Percentiles rank a stretch among this genome's conserved stretches.
phyloP scores from a whole-genome alignment of 2,888 invertebrate species.

The Parasteatoda lunata region DNA sequence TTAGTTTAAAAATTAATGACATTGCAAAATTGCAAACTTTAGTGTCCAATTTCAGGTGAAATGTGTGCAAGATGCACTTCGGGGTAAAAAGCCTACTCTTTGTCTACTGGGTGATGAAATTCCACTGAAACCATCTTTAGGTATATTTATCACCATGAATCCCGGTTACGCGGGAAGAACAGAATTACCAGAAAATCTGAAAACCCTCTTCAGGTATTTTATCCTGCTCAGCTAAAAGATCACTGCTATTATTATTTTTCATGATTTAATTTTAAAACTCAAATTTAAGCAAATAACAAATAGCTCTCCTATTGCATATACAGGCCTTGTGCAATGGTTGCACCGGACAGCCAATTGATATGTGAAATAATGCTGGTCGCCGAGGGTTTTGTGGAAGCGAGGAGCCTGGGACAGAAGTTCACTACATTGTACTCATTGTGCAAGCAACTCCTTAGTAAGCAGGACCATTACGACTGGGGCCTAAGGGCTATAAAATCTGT shows the following conservation, averaged over 20 bases:
- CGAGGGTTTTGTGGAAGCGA: constrained; percentile 96
- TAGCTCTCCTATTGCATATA: constrained; percentile 74
- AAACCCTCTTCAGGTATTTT: constrained; percentile 76
- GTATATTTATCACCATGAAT: constrained; percentile 98
- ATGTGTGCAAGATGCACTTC: constrained; percentile 84
- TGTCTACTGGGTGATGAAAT: constrained; percentile 97
- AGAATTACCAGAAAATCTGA: constrained; percentile 86
- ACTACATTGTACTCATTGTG: constrained; percentile 96
- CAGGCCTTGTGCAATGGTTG: constrained; percentile 98
- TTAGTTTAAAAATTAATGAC: not conserved
- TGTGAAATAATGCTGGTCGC: constrained; percentile 99
- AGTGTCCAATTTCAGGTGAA: constrained; percentile 74
- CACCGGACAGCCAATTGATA: constrained; percentile 96
- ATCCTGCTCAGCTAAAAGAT: too few relatives aligned
- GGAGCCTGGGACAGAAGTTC: constrained; percentile 93
- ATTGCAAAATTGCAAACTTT: not conserved
- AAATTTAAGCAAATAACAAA: not conserved
- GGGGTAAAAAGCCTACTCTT: constrained; percentile 89
- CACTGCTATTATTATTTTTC: not conserved
- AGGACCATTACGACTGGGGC: constrained; percentile 97
- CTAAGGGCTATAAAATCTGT: constrained; percentile 96
- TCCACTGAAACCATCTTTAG: constrained; percentile 87
- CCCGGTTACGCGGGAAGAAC: constrained; percentile 97
- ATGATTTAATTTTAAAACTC: constrained; percentile 32
- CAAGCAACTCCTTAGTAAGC: constrained; percentile 92